Evolutionary conservation across 2,888 invertebrate genomes (phyloP).

Genomic region (Chesias legatella): DNA sequence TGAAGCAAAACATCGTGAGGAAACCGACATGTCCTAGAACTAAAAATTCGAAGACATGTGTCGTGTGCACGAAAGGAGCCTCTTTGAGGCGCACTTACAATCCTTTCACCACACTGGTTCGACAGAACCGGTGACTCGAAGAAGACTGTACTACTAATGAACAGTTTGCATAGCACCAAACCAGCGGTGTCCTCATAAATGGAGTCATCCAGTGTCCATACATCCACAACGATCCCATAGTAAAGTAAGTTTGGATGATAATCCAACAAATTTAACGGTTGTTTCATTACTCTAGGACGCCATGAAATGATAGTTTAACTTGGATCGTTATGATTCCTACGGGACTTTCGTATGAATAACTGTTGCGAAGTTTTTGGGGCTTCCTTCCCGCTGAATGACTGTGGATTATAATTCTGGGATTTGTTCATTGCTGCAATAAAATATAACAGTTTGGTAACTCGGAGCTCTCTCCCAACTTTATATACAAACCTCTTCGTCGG

Average conservation of each 20-base stretch:
- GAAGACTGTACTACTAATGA: too few relatives aligned
- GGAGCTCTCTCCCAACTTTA: too few relatives aligned
- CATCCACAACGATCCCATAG: slow-evolving; percentile 31
- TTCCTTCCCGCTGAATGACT: slow-evolving; percentile 9
- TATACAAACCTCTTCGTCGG: too few relatives aligned
- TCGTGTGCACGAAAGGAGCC: too few relatives aligned
- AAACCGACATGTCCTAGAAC: too few relatives aligned
- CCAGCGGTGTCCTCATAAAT: too few relatives aligned
- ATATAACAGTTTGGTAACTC: not conserved
- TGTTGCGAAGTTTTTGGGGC: slow-evolving; percentile 11
- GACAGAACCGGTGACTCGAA: too few relatives aligned
- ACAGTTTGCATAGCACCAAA: too few relatives aligned
- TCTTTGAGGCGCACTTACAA: too few relatives aligned
- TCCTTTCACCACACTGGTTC: too few relatives aligned
- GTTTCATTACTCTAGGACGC: slow-evolving; percentile 52
- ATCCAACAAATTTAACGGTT: slow-evolving; percentile 65
- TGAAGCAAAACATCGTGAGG: too few relatives aligned
- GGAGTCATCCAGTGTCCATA: slow-evolving; percentile 34
- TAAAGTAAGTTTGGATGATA: slow-evolving; percentile 57
- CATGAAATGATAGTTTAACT: slow-evolving; percentile 38
- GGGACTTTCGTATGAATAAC: slow-evolving; percentile 25
- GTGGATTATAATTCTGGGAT: slow-evolving; percentile 10
- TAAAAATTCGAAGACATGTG: too few relatives aligned
- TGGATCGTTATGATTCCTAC: slow-evolving; percentile 26
- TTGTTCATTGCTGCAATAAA: slow-evolving; percentile 6